Conservation (phyloP, 2,797 vertebrate genomes). For the Diglossa cyanea region DNA sequence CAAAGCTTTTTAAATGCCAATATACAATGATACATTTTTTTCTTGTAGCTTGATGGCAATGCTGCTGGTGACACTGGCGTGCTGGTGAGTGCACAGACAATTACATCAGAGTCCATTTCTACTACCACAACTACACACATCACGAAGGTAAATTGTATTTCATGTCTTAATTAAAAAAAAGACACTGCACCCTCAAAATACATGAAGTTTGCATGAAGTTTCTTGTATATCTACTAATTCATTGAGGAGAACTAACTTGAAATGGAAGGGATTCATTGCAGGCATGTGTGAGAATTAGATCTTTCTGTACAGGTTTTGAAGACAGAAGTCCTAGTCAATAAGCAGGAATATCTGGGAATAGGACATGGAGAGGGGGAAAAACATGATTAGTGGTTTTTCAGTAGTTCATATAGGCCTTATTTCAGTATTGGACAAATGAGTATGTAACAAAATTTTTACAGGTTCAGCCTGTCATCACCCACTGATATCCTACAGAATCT, state of each 20-base stretch:
- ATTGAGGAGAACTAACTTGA: not conserved
- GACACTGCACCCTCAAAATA: not conserved
- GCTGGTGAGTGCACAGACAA: constrained; percentile 94
- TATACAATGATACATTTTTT: not conserved
- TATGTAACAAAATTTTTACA: not conserved
- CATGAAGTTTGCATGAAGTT: not conserved
- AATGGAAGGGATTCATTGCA: not conserved
- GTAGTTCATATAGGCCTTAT: not conserved
- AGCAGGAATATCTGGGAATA: not conserved
- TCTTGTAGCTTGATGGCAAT: constrained; percentile 84
- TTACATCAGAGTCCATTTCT: constrained; percentile 95
- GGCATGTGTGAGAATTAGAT: not conserved
- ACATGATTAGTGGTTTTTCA: not conserved
- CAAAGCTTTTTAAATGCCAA: not conserved
- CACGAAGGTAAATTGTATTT: constrained; percentile 86
- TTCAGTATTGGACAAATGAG: not conserved
- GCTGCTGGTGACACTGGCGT: constrained; percentile 85
- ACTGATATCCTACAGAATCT: not conserved
- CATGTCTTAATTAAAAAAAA: not conserved
- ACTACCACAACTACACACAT: constrained; percentile 98
- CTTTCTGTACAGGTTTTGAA: not conserved
- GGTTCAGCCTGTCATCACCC: not conserved
- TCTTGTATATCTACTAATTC: not conserved
- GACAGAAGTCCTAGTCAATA: not conserved
- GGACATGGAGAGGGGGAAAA: not conserved